Evolutionary conservation across 2,888 invertebrate species (phyloP).

Genomic region (Boloria euphrosyne): DNA sequence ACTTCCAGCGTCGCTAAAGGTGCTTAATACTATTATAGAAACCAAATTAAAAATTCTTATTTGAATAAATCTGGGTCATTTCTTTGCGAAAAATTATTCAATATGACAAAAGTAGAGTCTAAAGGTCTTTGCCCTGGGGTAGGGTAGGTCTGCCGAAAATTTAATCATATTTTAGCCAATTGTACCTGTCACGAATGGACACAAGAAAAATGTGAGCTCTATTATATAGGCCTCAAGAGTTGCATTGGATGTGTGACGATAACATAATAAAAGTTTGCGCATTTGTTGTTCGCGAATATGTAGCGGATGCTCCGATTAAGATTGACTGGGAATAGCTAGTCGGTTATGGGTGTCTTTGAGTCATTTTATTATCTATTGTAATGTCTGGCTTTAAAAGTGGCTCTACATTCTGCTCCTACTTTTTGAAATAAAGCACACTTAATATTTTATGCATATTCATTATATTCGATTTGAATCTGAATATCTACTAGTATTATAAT

Average conservation of each 20-base stretch:
- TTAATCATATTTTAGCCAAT: slow-evolving; percentile 13
- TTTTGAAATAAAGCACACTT: not conserved
- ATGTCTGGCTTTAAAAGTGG: not conserved
- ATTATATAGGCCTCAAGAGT: slow-evolving; percentile 16
- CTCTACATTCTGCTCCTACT: not conserved
- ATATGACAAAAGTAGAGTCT: not conserved
- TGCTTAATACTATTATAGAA: too few relatives aligned
- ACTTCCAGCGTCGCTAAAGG: too few relatives aligned
- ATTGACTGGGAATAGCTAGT: slow-evolving; percentile 29
- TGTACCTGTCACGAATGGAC: slow-evolving; percentile 2
- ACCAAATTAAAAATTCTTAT: too few relatives aligned
- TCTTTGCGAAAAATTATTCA: too few relatives aligned
- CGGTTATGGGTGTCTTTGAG: slow-evolving; percentile 6
- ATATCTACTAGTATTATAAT: too few relatives aligned
- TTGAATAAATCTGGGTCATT: too few relatives aligned
- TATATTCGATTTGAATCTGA: too few relatives aligned
- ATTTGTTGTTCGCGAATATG: slow-evolving; percentile 36
- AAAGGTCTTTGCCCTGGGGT: slow-evolving; percentile 27
- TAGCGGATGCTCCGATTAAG: slow-evolving; percentile 38
- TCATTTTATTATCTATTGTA: not conserved
- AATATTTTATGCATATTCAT: not conserved
- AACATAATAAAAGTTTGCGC: slow-evolving; percentile 34
- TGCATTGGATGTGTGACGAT: slow-evolving; percentile 9
- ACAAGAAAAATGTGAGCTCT: slow-evolving; percentile 3
- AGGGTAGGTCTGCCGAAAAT: slow-evolving; percentile 26